These are phyloP conservation scores for Leptoclinus maculatus DNA, from an alignment of 2,797 vertebrate species.

Conservation along the genomic window DNA sequence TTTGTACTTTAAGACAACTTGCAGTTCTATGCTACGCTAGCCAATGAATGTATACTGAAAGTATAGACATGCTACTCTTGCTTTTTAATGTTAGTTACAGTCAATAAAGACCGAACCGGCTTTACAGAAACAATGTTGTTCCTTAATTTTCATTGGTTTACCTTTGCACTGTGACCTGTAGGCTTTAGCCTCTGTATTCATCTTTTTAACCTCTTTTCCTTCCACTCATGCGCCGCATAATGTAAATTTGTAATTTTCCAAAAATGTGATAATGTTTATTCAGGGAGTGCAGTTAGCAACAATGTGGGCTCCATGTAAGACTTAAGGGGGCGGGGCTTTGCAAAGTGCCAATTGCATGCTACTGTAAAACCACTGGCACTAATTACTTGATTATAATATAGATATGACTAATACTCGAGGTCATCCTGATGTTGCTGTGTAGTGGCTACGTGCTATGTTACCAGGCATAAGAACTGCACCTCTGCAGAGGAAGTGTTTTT, in stretches of 20 bases:
- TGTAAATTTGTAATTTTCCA: background rate
- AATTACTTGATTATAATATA: constrained; percentile 14
- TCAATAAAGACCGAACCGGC: background rate
- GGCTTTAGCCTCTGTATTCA: background rate
- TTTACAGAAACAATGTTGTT: background rate
- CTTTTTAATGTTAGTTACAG: background rate
- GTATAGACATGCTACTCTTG: background rate
- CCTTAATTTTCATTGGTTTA: background rate
- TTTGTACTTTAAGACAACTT: constrained; percentile 9
- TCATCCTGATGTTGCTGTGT: constrained; percentile 1
- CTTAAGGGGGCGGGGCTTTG: no score
- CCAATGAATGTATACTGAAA: background rate
- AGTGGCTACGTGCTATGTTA: constrained; percentile 17
- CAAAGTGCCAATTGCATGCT: constrained; percentile 6
- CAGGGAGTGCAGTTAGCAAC: background rate
- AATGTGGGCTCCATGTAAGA: background rate
- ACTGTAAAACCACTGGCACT: constrained; percentile 6
- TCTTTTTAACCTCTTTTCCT: background rate
- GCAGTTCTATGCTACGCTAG: background rate
- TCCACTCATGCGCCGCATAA: background rate
- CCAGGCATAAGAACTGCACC: constrained; percentile 18
- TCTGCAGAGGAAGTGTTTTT: constrained; percentile 38
- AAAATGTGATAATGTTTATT: background rate
- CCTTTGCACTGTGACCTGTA: background rate
- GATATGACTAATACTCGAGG: constrained; percentile 15